phyloP scores from a whole-genome alignment of 2,113 vertebrate species.

The Cnemophilus loriae region DNA sequence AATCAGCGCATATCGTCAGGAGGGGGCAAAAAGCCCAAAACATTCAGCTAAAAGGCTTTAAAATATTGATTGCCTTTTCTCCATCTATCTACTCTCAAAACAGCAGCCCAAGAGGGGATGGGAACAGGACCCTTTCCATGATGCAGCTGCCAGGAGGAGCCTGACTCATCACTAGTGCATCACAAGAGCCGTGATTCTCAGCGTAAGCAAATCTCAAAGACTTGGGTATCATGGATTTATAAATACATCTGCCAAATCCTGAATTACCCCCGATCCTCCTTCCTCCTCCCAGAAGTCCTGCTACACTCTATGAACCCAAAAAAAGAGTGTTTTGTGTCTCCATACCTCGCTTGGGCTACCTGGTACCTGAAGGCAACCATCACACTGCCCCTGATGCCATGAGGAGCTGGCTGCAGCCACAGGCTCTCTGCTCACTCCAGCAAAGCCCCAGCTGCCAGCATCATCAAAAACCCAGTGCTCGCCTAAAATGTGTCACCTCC shows the following conservation, averaged over 20 bases:
- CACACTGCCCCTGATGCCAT: background rate
- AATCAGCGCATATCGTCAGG: accelerated
- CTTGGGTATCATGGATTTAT: background rate
- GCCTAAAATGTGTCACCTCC: background rate
- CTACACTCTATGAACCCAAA: background rate
- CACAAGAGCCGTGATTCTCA: background rate
- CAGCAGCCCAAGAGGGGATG: background rate
- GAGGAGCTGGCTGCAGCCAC: background rate
- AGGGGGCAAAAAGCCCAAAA: background rate
- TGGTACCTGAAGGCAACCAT: background rate
- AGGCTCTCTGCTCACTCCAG: background rate
- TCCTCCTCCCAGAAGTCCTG: background rate
- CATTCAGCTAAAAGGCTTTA: background rate
- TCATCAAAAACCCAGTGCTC: accelerated
- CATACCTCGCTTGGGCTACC: background rate
- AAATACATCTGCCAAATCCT: background rate
- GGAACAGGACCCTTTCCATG: background rate
- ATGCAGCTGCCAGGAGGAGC: background rate
- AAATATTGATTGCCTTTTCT: background rate
- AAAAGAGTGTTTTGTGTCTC: background rate
- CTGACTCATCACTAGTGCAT: background rate
- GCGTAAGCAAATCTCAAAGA: background rate
- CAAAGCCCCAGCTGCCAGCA: background rate
- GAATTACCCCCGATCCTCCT: background rate
- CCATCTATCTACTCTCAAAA: background rate